Conservation (phyloP, 2,888 invertebrate genomes). For the Pecten maximus region DNA sequence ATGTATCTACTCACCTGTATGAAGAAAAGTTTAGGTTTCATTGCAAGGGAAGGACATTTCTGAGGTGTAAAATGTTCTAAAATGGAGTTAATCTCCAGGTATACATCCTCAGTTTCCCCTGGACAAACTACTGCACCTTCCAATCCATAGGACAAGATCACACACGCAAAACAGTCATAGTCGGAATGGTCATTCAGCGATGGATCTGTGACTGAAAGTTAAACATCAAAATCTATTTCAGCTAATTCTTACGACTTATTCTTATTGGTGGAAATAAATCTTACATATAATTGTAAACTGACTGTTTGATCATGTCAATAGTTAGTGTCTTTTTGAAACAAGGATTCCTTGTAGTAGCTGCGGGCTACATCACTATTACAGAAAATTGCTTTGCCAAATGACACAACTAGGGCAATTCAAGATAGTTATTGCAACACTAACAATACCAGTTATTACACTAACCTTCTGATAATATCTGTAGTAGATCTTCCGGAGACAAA, state of each 20-base stretch:
- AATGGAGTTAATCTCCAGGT: conserved; percentile 18
- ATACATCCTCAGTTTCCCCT: conserved; percentile 1
- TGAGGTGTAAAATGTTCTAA: conserved; percentile 36
- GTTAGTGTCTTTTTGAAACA: no score
- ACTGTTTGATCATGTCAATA: no score
- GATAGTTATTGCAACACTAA: no score
- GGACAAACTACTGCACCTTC: conserved; percentile 39
- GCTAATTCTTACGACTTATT: no score
- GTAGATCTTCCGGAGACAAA: background rate
- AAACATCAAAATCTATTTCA: background rate
- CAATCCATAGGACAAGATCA: conserved; percentile 40
- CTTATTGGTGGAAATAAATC: no score
- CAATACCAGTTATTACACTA: background rate
- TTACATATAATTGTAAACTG: no score
- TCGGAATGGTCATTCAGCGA: conserved; percentile 36
- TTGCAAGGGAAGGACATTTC: conserved; percentile 38
- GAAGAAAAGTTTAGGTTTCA: conserved; percentile 46
- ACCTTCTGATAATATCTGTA: conserved; percentile 36
- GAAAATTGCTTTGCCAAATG: no score
- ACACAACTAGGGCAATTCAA: no score
- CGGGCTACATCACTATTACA: no score
- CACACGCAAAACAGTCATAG: conserved; percentile 38
- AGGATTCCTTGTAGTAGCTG: no score
- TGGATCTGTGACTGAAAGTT: conserved; percentile 13
- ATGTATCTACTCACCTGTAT: conserved; percentile 11